phyloP scores from a whole-genome alignment of 2,888 invertebrate genomes.

The Epiblema foenella region DNA sequence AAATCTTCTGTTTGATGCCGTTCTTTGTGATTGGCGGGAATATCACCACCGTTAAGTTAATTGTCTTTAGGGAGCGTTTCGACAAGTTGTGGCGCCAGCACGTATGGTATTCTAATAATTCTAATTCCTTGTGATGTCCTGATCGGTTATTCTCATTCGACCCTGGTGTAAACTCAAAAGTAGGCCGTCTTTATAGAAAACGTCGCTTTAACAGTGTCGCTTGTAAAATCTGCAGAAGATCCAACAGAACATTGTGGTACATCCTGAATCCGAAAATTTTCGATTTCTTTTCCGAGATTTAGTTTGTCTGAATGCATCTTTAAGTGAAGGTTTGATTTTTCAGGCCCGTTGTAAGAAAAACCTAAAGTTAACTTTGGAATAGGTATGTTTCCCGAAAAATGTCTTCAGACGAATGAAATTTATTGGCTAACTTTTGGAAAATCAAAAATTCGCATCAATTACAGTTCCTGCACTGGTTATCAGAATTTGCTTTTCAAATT shows the following conservation, averaged over 20 bases:
- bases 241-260: background rate
- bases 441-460: background rate
- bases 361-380: background rate
- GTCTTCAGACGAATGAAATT: background rate
- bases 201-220: background rate
- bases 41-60: conserved; percentile 66
- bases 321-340: background rate
- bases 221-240: background rate
- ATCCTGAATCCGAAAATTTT: background rate
- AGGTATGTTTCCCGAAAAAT: background rate
- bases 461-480: background rate
- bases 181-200: conserved; percentile 25
- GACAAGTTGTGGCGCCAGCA: conserved; percentile 37
- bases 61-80: conserved; percentile 35
- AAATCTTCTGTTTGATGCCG: conserved; percentile 83
- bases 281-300: background rate
- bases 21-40: conserved; percentile 65
- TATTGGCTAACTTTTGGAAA: background rate
- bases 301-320: background rate
- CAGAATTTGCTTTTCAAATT: background rate
- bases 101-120: conserved; percentile 6
- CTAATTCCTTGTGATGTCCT: conserved; percentile 4
- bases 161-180: conserved; percentile 11
- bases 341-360: too few relatives aligned
- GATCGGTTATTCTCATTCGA: conserved; percentile 3